These are phyloP conservation scores for Benitochromis conjunctus DNA, from an alignment of 2,113 vertebrate genomes.

Conservation along the genomic window DNA sequence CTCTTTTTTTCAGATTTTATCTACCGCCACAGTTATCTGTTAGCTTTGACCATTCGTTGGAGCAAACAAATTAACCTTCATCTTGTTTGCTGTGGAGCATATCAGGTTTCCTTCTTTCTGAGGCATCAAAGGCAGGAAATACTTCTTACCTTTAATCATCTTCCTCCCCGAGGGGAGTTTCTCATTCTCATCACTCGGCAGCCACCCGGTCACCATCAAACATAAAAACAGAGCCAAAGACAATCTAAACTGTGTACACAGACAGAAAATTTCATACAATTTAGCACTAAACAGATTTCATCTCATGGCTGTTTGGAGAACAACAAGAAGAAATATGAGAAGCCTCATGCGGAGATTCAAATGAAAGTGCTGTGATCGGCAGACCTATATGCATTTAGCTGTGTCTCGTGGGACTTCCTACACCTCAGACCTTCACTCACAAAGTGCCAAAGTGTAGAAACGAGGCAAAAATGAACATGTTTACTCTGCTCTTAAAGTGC, in stretches of 20 bases:
- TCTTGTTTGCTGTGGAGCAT: neutral
- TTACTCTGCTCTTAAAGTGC: neutral
- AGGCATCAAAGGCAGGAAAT: slow-evolving; percentile 53
- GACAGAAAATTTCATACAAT: neutral
- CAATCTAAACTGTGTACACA: neutral
- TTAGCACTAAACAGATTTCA: neutral
- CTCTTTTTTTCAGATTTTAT: neutral
- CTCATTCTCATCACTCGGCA: slow-evolving; percentile 21
- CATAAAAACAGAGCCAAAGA: neutral
- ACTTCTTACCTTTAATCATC: slow-evolving; percentile 29
- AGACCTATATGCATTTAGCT: neutral
- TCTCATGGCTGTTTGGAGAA: neutral
- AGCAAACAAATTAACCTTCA: neutral
- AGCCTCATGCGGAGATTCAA: neutral
- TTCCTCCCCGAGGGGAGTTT: neutral
- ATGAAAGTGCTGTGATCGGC: neutral
- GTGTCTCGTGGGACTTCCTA: neutral
- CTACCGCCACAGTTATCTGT: neutral
- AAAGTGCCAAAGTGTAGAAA: neutral
- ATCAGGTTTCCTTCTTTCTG: neutral
- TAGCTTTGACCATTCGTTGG: neutral
- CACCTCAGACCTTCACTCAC: neutral
- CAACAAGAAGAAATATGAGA: slow-evolving; percentile 4
- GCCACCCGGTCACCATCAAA: neutral
- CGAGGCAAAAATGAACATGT: neutral